phyloP scores from a whole-genome alignment of 2,113 vertebrate species.

The Ammodramus savannarum region DNA sequence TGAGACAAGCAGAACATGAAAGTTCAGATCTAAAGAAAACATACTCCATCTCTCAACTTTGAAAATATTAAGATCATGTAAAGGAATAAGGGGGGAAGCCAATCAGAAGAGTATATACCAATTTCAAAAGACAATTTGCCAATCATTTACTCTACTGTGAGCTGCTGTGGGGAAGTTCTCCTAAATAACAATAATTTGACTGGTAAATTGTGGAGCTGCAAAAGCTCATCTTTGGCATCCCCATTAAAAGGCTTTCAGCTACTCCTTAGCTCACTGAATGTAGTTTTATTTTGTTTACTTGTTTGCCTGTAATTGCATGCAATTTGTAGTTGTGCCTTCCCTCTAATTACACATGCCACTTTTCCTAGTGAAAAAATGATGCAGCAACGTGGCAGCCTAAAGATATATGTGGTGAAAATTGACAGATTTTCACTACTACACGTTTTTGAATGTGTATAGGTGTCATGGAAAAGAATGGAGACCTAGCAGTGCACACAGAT shows the following conservation, averaged over 20 bases:
- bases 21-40: neutral
- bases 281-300: constrained; percentile 67
- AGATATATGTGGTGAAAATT: neutral
- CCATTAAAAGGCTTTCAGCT: constrained; percentile 56
- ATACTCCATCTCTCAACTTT: neutral
- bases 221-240: constrained; percentile 45
- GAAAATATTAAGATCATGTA: neutral
- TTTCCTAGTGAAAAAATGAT: neutral
- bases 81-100: neutral
- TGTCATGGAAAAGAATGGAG: neutral
- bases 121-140: constrained; percentile 23
- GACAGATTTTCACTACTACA: neutral
- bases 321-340: constrained; percentile 58
- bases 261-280: constrained; percentile 48
- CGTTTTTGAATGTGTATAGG: neutral
- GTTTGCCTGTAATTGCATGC: constrained; percentile 55
- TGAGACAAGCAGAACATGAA: neutral
- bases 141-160: neutral
- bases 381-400: neutral
- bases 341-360: constrained; percentile 51
- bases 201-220: constrained; percentile 53
- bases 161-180: constrained; percentile 1
- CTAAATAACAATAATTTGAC: constrained; percentile 52
- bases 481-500: neutral
- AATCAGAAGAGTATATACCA: neutral